phyloP scores from a whole-genome alignment of 2,888 invertebrate species.

The Sylvicola cinctus region DNA sequence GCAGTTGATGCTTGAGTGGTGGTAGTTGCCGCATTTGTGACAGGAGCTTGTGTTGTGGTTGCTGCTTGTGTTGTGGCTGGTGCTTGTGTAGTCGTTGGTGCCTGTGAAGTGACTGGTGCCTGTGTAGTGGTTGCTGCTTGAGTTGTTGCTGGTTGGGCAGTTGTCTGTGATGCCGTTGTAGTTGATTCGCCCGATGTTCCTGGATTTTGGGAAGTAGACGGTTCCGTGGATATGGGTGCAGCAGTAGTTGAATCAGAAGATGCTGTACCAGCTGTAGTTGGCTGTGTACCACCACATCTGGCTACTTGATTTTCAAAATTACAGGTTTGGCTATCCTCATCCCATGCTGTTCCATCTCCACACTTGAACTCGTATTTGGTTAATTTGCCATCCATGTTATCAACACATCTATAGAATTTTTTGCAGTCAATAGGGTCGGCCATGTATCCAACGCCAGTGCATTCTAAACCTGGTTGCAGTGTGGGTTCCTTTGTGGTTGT shows the following conservation, averaged over 20 bases:
- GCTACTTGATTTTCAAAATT: constrained; percentile 15
- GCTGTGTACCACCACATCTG: too few species aligned
- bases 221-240: too few species aligned
- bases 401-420: constrained; percentile 46
- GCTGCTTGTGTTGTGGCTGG: constrained; percentile 4
- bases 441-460: constrained; percentile 24
- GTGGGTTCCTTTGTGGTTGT: constrained; percentile 4
- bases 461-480: constrained; percentile 16
- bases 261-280: too few species aligned
- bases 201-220: too few species aligned
- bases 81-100: constrained; percentile 2
- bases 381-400: constrained; percentile 34
- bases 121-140: neutral
- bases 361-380: constrained; percentile 40
- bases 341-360: constrained; percentile 43
- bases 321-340: constrained; percentile 24
- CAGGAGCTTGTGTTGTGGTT: constrained; percentile 12
- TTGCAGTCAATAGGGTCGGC: constrained; percentile 30
- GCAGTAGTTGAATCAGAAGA: too few species aligned
- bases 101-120: constrained; percentile 1
- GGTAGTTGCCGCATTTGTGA: constrained; percentile 6
- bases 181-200: too few species aligned
- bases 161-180: neutral
- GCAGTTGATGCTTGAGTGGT: constrained; percentile 6
- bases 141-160: constrained; percentile 4